These are phyloP conservation scores for Dallia pectoralis DNA, from an alignment of 2,797 vertebrate genomes.

Conservation along the genomic window DNA sequence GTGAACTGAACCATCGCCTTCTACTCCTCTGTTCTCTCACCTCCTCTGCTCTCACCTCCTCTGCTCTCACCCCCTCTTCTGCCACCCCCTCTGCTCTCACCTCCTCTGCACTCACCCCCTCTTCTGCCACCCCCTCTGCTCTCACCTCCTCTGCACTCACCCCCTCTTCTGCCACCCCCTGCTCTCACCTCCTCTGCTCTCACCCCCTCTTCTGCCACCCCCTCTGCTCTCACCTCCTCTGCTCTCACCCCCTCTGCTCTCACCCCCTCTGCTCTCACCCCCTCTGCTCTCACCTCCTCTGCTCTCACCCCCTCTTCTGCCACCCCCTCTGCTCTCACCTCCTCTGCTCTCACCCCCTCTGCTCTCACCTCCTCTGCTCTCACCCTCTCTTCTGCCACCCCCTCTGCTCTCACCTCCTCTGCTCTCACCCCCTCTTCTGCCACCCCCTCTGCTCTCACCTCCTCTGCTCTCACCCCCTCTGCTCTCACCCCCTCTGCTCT, in stretches of 20 bases:
- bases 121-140: background rate
- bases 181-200: background rate
- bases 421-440: slow-evolving; percentile 3
- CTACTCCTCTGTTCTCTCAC: slow-evolving; percentile 2
- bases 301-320: slow-evolving; percentile 3
- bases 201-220: background rate
- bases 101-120: slow-evolving; percentile 7
- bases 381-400: background rate
- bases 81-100: background rate
- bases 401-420: background rate
- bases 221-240: background rate
- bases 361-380: background rate
- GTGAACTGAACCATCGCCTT: slow-evolving; percentile 5
- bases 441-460: background rate
- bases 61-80: slow-evolving; percentile 4
- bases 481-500: background rate
- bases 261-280: slow-evolving; percentile 1
- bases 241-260: background rate
- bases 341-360: slow-evolving; percentile 1
- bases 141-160: background rate
- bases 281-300: background rate
- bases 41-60: background rate
- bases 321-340: background rate
- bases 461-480: slow-evolving; percentile 1
- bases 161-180: background rate